Conservation (phyloP, 2,888 invertebrate genomes). For the Norana najaformis region DNA sequence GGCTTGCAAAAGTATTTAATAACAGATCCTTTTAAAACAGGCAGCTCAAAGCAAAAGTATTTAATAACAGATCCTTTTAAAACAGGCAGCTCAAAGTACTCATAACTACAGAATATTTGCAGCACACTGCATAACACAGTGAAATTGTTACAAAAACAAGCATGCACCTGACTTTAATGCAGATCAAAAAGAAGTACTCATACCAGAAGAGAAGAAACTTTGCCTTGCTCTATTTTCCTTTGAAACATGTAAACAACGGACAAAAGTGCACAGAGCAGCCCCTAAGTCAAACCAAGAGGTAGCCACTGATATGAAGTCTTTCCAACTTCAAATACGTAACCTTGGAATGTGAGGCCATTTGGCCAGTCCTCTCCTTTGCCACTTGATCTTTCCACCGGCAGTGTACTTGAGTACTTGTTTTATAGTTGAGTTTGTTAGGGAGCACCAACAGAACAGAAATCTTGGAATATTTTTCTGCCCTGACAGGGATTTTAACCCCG, state of each 20-base stretch:
- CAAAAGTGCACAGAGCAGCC: neutral
- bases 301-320: neutral
- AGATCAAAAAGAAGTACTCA: neutral
- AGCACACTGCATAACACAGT: neutral
- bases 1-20: neutral
- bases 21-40: constrained; percentile 13
- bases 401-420: too few relatives aligned
- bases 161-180: neutral
- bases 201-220: too few relatives aligned
- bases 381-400: neutral
- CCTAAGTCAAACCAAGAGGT: neutral
- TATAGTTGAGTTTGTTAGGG: too few relatives aligned
- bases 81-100: neutral
- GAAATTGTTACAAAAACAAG: neutral
- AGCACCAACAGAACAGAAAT: neutral
- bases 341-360: neutral
- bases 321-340: neutral
- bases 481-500: neutral
- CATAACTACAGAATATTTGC: too few relatives aligned
- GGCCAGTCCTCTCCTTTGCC: neutral
- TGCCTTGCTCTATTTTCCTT: too few relatives aligned
- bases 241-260: neutral
- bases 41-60: neutral
- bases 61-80: neutral
- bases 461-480: neutral